A percentile compares a stretch with the other conserved stretches of the same genome.
These are phyloP conservation scores for Diacarnus erythraeanus DNA, from an alignment of 37 sponge, comb jelly and placozoan genomes.

Conservation along the genomic window DNA sequence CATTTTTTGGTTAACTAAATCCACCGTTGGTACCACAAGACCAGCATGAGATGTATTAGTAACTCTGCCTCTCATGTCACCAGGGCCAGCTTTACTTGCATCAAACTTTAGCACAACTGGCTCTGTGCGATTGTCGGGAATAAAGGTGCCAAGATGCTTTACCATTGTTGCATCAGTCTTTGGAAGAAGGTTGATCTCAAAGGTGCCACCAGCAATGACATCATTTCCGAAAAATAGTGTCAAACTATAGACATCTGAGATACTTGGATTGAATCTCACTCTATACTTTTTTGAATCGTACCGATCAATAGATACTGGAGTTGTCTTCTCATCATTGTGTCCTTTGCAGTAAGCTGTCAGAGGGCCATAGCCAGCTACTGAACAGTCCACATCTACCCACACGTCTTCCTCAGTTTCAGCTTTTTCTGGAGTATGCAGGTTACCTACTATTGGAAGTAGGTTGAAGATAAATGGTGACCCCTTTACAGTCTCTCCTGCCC, in stretches of 20 bases:
- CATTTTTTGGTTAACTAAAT: neutral
- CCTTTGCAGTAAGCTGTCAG: slow-evolving; percentile 30
- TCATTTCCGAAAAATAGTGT: slow-evolving; percentile 40
- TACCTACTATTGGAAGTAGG: neutral
- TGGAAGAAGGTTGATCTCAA: slow-evolving; percentile 26
- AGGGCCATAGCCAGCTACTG: slow-evolving; percentile 41
- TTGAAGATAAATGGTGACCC: slow-evolving; percentile 56
- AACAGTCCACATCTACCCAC: slow-evolving; percentile 23
- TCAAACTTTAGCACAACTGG: slow-evolving; percentile 37
- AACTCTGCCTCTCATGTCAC: slow-evolving; percentile 35
- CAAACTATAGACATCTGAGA: slow-evolving; percentile 40
- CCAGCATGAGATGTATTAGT: slow-evolving; percentile 9
- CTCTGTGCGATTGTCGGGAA: neutral
- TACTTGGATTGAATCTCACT: slow-evolving; percentile 36
- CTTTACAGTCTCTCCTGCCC: slow-evolving; percentile 8
- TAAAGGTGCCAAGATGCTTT: slow-evolving; percentile 1
- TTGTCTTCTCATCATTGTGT: slow-evolving; percentile 9
- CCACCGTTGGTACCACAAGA: neutral
- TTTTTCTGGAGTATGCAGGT: neutral
- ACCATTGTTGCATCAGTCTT: slow-evolving; percentile 6
- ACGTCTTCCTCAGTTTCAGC: neutral
- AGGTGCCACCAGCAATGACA: slow-evolving; percentile 42
- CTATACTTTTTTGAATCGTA: neutral
- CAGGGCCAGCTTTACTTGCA: slow-evolving; percentile 56
- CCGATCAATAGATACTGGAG: slow-evolving; percentile 8